These are phyloP conservation scores for Siniperca knerii DNA, from an alignment of 2,113 vertebrate genomes.

Conservation along the genomic window DNA sequence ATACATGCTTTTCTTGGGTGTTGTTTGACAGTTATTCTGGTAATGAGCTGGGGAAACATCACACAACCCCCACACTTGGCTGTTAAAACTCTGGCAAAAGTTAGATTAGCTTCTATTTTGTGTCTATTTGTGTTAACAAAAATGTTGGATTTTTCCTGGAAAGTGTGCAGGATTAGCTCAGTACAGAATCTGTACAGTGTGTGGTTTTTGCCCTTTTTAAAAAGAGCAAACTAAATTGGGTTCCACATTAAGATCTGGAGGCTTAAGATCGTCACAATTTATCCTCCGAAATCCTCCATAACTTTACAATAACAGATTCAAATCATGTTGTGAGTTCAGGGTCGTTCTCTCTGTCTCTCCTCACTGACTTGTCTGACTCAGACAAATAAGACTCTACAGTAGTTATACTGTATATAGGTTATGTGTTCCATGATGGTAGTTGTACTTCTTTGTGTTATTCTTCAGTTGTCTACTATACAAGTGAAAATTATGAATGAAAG, in stretches of 20 bases:
- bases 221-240: slow-evolving; percentile 1
- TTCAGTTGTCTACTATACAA: background rate
- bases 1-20: slow-evolving; percentile 40
- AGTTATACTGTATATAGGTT: background rate
- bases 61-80: slow-evolving; percentile 1
- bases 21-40: slow-evolving; percentile 40
- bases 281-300: slow-evolving; percentile 2
- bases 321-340: background rate
- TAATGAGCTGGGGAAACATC: slow-evolving; percentile 48
- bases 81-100: background rate
- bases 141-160: background rate
- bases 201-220: background rate
- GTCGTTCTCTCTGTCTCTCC: background rate
- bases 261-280: slow-evolving; percentile 20
- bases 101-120: background rate
- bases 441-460: background rate
- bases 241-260: slow-evolving; percentile 31
- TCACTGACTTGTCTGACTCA: background rate
- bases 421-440: background rate
- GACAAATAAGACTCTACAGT: background rate
- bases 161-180: background rate
- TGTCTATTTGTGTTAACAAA: background rate
- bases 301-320: background rate
- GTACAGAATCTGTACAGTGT: background rate
- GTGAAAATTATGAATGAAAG: background rate